Percentiles rank a stretch among this genome's conserved stretches.
phyloP scores from a whole-genome alignment of 2,888 invertebrate genomes.

The Alitta virens region DNA sequence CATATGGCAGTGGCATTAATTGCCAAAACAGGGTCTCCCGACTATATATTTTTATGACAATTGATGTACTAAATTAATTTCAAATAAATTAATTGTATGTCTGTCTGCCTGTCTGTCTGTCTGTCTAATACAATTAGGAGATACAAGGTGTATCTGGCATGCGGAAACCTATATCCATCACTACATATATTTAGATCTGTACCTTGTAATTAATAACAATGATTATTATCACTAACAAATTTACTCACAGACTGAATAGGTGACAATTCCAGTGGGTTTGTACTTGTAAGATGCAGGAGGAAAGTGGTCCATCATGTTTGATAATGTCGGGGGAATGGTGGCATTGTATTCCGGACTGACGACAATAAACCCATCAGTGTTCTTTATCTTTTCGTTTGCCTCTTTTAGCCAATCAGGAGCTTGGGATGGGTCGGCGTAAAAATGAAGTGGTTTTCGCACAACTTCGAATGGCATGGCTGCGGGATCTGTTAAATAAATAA shows the following conservation, averaged over 20 bases:
- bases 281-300: constrained; percentile 53
- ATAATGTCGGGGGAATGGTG: constrained; percentile 57
- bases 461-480: constrained; percentile 46
- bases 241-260: constrained; percentile 44
- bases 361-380: constrained; percentile 57
- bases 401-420: constrained; percentile 33
- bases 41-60: no score
- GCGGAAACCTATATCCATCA: no score
- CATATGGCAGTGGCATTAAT: no score
- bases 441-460: constrained; percentile 37
- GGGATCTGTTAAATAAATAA: constrained; percentile 57
- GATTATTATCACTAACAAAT: no score
- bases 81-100: no score
- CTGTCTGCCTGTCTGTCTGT: no score
- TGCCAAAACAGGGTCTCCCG: no score
- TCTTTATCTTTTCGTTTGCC: constrained; percentile 12
- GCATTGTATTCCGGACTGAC: constrained; percentile 57
- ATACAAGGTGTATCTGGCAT: no score
- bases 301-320: constrained; percentile 58
- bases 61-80: no score
- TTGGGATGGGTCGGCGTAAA: constrained; percentile 33
- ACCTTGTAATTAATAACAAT: no score
- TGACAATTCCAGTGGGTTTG: constrained; percentile 45
- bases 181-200: no score
- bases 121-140: no score